Base-by-base conservation (phyloP, 1,140 invertebrate species). In the Mycetomoellerius zeteki region DNA sequence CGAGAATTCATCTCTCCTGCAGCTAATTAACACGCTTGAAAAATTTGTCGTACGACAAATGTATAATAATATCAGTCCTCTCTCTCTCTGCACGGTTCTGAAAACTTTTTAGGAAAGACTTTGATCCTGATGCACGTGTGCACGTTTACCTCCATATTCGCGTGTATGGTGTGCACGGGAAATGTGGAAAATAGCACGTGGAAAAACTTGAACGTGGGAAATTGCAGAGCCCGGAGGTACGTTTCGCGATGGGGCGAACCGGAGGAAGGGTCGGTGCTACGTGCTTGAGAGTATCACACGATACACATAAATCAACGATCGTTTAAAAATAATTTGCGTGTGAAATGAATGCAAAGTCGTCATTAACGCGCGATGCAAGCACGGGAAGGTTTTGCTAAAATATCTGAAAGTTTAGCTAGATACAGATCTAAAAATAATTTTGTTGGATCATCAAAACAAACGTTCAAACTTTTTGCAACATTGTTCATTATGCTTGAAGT, bases 321-420 rank as follows among this genome's bases (percentile, higher is more conserved):
- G 10, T 81, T 81, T 37, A 81, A 52, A 71, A 81, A 43, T 56
- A 27, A 71, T 58, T 27, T 71, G 21, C 78, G 50, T 56, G 64
- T 21, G 77, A 67, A 52, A 56, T n/a, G 64, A 71, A 33, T 6
- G 43, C n/a, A 10, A 43, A 43, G 76, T 1, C 24, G 37, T 78
- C 27, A 37, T 64, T 30, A 19, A 30, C 19, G 7, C 6, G 30
- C n/a, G 19, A 52, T 67, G 24, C 27, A 19, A 62, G 60, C 33
- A 33, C 33, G 6, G 8, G 6, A 43, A 43, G 8, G 8, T 43
- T 43, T 43, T 43, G 37, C 8, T 43, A 43, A 43, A 43, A 43
- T 43, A 43, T 43, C 37, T 43, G 3, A 10, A 43, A 43, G 37
- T 43, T 43, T 43, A 43, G 2, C 37, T 10, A 43, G 8, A 43